Conservation (phyloP, 2,797 vertebrate genomes). For the Brachymystax lenok region DNA sequence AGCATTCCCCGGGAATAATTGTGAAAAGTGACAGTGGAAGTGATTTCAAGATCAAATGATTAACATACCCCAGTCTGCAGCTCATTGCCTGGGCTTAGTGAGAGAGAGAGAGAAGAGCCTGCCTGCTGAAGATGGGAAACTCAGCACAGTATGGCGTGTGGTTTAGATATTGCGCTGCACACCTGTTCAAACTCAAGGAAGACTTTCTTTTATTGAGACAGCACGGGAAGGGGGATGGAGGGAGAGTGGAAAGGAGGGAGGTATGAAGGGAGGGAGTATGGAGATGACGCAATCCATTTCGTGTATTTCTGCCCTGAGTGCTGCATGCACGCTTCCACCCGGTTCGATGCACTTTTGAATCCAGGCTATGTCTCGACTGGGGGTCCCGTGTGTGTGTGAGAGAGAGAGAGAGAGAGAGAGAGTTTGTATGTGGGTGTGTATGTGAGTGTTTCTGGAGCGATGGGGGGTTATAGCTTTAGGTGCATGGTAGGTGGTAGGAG, state of each 20-base stretch:
- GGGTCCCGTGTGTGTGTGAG: constrained; percentile 14
- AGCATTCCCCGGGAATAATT: constrained; percentile 52
- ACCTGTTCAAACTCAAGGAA: constrained; percentile 64
- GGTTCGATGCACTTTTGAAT: constrained; percentile 55
- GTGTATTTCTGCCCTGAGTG: constrained; percentile 39
- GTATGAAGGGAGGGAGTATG: constrained; percentile 32
- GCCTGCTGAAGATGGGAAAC: constrained; percentile 23
- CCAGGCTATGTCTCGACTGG: constrained; percentile 29
- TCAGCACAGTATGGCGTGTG: constrained; percentile 38
- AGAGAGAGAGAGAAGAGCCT: constrained; percentile 29
- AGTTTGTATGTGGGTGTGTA: constrained; percentile 11
- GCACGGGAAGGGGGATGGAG: constrained; percentile 26
- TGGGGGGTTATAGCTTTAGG: constrained; percentile 21
- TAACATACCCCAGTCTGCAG: constrained; percentile 53
- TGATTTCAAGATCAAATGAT: constrained; percentile 69
- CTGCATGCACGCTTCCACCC: constrained; percentile 43
- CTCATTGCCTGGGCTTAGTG: constrained; percentile 50
- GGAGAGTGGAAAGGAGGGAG: too few relatives aligned
- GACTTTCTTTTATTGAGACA: constrained; percentile 43
- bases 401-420: too few relatives aligned
- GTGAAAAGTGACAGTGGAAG: constrained; percentile 62
- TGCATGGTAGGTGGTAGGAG: constrained; percentile 36
- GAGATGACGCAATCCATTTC: constrained; percentile 44
- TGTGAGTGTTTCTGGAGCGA: constrained; percentile 2
- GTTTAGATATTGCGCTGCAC: constrained; percentile 41